phyloP scores from a whole-genome alignment of 2,888 invertebrate species.

The Tortrix viridana region DNA sequence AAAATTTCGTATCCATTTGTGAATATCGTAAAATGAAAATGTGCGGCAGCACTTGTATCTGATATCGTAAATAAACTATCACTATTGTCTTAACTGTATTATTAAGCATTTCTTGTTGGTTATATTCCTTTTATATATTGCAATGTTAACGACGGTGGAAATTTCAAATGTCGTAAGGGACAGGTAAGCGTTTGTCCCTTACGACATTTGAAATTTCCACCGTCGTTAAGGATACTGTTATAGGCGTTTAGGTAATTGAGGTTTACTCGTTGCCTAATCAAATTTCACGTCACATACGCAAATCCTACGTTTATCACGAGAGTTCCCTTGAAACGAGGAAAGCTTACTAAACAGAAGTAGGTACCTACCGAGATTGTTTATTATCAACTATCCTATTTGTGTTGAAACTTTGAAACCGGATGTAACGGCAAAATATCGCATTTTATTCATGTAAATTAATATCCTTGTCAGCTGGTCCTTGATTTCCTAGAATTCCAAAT shows the following conservation, averaged over 20 bases:
- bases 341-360: not conserved
- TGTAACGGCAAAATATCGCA: too few species aligned
- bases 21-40: constrained; percentile 1
- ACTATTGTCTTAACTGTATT: too few species aligned
- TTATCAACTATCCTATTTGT: too few species aligned
- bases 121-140: too few species aligned
- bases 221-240: not conserved
- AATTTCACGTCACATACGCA: constrained; percentile 38
- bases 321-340: not conserved
- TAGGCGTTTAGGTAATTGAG: constrained; percentile 22
- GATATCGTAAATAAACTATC: not conserved
- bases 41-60: not conserved
- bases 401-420: too few species aligned
- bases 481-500: constrained; percentile 42
- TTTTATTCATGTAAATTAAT: constrained; percentile 48
- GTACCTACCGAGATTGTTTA: too few species aligned
- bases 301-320: constrained; percentile 1
- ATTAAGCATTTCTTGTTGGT: too few species aligned
- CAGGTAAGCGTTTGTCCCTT: too few species aligned
- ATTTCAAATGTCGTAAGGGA: too few species aligned
- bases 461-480: constrained; percentile 45
- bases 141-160: too few species aligned
- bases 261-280: constrained; percentile 35
- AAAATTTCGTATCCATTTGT: constrained; percentile 1
- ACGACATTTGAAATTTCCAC: too few species aligned